Percentiles rank a stretch among this genome's conserved stretches.
Conservation (phyloP, 1,140 invertebrate genomes). For the Lordiphosa mommai region DNA sequence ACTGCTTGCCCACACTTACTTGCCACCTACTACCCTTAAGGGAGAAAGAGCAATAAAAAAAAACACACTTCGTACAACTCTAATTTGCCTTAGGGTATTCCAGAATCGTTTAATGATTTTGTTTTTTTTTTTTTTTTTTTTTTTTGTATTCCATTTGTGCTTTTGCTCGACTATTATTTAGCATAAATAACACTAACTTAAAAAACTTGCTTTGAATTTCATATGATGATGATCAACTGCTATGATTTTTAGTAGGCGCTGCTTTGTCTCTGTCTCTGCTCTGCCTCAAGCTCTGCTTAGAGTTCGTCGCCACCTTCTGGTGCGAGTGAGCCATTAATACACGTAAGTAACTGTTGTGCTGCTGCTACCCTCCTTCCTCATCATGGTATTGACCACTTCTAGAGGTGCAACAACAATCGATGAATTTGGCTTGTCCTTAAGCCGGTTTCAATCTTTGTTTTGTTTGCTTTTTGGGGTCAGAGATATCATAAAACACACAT, state of each 20-base stretch:
- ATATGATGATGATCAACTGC: slow-evolving; percentile 28
- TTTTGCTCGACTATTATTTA: slow-evolving; percentile 22
- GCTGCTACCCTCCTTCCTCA: too few species aligned
- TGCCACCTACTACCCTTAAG: too few species aligned
- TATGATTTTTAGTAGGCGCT: slow-evolving; percentile 1
- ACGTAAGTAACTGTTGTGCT: background rate
- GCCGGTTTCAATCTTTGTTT: slow-evolving; percentile 45
- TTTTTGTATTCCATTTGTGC: slow-evolving; percentile 12
- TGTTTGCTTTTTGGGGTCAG: slow-evolving; percentile 46
- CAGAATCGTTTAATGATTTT: background rate
- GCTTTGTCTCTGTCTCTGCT: slow-evolving; percentile 18
- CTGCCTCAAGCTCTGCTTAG: slow-evolving; percentile 18
- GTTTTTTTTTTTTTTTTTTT: slow-evolving; percentile 14
- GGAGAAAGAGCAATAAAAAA: too few species aligned
- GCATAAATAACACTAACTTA: slow-evolving; percentile 74
- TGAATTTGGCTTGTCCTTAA: slow-evolving; percentile 58
- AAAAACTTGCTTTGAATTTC: slow-evolving; percentile 70
- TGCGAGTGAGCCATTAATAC: slow-evolving; percentile 1
- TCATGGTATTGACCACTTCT: slow-evolving; percentile 3
- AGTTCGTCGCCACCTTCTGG: slow-evolving; percentile 46
- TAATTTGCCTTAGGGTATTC: too few species aligned
- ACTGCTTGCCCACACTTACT: too few species aligned
- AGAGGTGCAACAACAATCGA: slow-evolving; percentile 39
- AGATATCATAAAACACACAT: slow-evolving; percentile 60
- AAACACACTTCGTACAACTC: too few species aligned